Percentiles rank a stretch among this genome's conserved stretches.
phyloP scores from a whole-genome alignment of 2,113 vertebrate species.

The Scortum barcoo region DNA sequence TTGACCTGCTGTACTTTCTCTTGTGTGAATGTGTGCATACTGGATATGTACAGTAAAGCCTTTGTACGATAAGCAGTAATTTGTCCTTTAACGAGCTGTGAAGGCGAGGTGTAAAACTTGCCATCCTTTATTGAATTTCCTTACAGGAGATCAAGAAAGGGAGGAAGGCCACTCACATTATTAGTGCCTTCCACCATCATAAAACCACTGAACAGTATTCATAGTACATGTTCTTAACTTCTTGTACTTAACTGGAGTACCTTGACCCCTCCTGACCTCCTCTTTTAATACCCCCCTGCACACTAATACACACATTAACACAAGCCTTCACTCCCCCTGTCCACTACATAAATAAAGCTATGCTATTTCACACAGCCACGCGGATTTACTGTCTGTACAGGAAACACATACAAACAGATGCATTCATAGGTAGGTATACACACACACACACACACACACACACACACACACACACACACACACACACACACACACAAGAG shows the following conservation, averaged over 20 bases:
- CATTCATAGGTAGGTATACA: neutral
- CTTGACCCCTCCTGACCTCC: neutral
- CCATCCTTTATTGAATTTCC: neutral
- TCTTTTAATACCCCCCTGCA: neutral
- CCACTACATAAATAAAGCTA: neutral
- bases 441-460: too few species aligned
- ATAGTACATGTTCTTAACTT: conserved; percentile 7
- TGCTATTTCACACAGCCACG: neutral
- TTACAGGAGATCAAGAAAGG: neutral
- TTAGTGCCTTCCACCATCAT: neutral
- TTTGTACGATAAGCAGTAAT: neutral
- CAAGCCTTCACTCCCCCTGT: neutral
- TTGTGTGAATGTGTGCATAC: neutral
- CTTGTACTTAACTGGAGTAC: too few species aligned
- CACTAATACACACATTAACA: too few species aligned
- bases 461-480: too few species aligned
- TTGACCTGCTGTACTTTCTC: conserved; percentile 6
- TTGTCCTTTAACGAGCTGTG: neutral
- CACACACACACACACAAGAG: too few species aligned
- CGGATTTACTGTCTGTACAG: neutral
- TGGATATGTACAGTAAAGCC: neutral
- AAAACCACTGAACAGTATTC: conserved; percentile 12
- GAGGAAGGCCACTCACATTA: neutral
- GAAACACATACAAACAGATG: neutral
- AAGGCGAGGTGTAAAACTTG: conserved; percentile 5